Evolutionary conservation across 1,140 invertebrate genomes (phyloP).

Genomic region (Camponotus floridanus): DNA sequence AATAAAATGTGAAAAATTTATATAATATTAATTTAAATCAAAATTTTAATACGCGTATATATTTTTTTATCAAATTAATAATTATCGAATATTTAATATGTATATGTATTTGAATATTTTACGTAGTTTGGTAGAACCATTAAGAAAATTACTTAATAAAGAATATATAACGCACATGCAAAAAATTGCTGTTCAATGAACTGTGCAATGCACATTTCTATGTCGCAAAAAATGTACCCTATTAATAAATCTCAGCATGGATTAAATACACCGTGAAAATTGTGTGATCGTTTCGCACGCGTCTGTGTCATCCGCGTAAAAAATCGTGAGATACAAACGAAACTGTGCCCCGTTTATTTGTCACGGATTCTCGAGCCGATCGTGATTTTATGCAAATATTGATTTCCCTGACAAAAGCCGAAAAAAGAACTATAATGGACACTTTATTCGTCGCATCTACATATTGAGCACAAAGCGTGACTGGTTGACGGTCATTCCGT

Average conservation of each 20-base stretch:
- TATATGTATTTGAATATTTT: background rate
- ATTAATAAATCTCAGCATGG: conserved; percentile 42
- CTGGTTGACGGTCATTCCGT: conserved; percentile 46
- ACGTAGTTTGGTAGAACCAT: background rate
- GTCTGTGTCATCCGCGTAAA: conserved; percentile 51
- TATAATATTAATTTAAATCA: background rate
- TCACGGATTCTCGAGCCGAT: conserved; percentile 78
- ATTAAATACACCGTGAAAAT: conserved; percentile 66
- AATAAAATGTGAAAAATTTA: background rate
- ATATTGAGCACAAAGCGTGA: conserved; percentile 69
- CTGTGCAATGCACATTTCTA: background rate
- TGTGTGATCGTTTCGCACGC: conserved; percentile 27
- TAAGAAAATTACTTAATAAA: conserved; percentile 26
- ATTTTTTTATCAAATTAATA: background rate
- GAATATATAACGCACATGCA: background rate
- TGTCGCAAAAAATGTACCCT: background rate
- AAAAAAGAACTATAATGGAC: conserved; percentile 70
- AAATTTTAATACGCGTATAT: background rate
- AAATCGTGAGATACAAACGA: conserved; percentile 72
- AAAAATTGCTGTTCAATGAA: background rate
- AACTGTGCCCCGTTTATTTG: conserved; percentile 77
- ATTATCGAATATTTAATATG: background rate
- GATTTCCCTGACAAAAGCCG: conserved; percentile 73
- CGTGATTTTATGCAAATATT: conserved; percentile 83
- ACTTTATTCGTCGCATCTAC: conserved; percentile 77